phyloP scores from a whole-genome alignment of 2,888 invertebrate genomes.

The Clunio marinus region DNA sequence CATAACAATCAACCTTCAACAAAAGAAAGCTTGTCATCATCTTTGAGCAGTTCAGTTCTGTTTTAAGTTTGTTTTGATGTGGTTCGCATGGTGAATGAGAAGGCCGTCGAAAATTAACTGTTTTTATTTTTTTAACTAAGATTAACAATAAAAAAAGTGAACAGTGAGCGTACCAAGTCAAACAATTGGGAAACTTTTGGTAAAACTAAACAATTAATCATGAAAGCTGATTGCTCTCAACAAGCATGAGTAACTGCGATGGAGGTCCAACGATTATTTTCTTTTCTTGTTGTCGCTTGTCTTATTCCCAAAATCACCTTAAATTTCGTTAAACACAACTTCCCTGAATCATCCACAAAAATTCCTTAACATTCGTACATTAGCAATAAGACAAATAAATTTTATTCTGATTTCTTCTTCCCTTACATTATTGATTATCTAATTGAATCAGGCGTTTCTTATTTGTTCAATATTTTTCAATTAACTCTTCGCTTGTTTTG shows the following conservation, averaged over 20 bases:
- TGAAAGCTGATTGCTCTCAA: slow-evolving; percentile 12
- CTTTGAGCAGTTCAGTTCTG: no score
- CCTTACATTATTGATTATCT: neutral
- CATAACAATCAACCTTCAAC: no score
- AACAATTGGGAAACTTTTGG: neutral
- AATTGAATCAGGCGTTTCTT: neutral
- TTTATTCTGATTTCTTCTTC: no score
- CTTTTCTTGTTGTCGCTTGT: neutral
- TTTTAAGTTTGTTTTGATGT: neutral
- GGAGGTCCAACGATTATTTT: slow-evolving; percentile 8
- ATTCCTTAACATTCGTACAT: no score
- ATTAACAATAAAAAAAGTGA: neutral
- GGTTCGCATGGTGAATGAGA: neutral
- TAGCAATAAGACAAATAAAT: no score
- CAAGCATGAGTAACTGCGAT: slow-evolving; percentile 10
- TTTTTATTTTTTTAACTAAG: neutral
- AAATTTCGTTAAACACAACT: neutral
- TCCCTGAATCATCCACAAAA: neutral
- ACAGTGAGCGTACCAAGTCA: neutral
- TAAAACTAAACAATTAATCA: slow-evolving; percentile 20
- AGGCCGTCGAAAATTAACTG: neutral
- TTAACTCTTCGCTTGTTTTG: neutral
- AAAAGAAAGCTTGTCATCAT: no score
- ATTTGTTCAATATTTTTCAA: neutral
- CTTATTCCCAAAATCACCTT: no score